phyloP scores from a whole-genome alignment of 2,113 vertebrate genomes.

The Thunnus thynnus region DNA sequence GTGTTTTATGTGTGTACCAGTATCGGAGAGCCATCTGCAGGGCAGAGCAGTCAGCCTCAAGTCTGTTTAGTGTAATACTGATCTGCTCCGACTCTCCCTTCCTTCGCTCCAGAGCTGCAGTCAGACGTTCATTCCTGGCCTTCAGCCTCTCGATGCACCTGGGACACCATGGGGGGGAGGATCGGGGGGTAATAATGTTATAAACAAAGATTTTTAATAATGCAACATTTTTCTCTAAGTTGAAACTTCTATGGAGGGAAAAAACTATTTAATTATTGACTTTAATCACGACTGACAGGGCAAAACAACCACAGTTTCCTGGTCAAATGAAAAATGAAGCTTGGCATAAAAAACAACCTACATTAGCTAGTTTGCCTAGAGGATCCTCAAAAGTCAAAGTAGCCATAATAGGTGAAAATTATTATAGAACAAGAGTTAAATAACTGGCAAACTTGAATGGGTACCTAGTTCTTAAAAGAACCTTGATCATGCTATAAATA shows the following conservation, averaged over 20 bases:
- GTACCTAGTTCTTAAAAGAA: no score
- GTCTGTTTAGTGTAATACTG: conserved; percentile 84
- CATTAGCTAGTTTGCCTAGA: no score
- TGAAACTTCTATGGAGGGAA: not conserved
- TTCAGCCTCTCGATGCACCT: conserved; percentile 88
- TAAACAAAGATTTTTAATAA: not conserved
- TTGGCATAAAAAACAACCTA: no score
- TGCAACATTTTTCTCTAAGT: not conserved
- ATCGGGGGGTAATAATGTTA: not conserved
- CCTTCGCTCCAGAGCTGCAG: conserved; percentile 84
- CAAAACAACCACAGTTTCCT: no score
- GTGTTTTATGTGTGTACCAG: conserved; percentile 81
- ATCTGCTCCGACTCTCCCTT: conserved; percentile 87
- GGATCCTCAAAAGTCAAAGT: no score
- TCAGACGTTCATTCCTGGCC: conserved; percentile 88
- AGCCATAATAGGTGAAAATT: no score
- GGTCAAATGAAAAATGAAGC: no score
- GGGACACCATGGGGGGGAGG: conserved; percentile 15
- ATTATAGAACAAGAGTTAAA: no score
- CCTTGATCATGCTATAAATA: no score
- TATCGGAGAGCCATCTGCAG: conserved; percentile 88
- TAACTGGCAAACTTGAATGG: no score
- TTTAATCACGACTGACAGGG: no score
- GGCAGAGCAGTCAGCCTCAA: conserved; percentile 88
- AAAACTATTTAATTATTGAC: no score